Evolutionary conservation across 1,140 invertebrate genomes (phyloP).

Genomic region (Pseudomyrmex concolor): DNA sequence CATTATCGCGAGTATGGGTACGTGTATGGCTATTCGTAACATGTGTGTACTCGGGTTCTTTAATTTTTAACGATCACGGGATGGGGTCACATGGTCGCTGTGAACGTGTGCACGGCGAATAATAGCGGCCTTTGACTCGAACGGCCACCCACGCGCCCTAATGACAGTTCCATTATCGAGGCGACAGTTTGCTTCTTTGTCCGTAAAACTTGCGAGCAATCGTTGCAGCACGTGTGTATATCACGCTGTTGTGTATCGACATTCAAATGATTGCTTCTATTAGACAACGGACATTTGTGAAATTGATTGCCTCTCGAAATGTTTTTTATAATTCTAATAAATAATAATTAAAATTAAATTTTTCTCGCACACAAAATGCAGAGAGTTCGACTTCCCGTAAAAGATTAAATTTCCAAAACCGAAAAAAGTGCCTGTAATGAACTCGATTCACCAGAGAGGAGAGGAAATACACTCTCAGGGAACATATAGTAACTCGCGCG

Average conservation of each 20-base stretch:
- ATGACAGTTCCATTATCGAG: constrained; percentile 47
- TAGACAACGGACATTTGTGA: constrained; percentile 23
- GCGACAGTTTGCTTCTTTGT: constrained; percentile 65
- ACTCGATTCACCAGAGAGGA: too few species aligned
- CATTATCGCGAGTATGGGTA: constrained; percentile 41
- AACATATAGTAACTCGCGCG: neutral
- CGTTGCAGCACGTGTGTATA: constrained; percentile 37
- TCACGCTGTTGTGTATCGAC: constrained; percentile 49
- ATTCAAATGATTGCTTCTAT: constrained; percentile 49
- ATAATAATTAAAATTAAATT: too few species aligned
- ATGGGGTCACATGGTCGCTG: constrained; percentile 25
- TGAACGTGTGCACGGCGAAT: constrained; percentile 45
- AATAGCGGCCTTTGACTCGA: constrained; percentile 61
- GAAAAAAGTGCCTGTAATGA: too few species aligned
- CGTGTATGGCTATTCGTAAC: constrained; percentile 37
- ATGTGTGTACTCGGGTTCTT: constrained; percentile 41
- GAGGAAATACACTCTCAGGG: too few species aligned
- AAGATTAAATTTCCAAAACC: too few species aligned
- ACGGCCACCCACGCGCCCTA: constrained; percentile 60
- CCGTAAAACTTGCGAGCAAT: constrained; percentile 53
- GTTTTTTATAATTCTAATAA: too few species aligned
- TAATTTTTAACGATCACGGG: constrained; percentile 64
- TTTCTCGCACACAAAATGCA: too few species aligned
- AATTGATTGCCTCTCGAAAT: constrained; percentile 5
- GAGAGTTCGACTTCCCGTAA: too few species aligned